Evolutionary conservation across 2,113 vertebrate species (phyloP).

Genomic region (Nannobrachium achirus): DNA sequence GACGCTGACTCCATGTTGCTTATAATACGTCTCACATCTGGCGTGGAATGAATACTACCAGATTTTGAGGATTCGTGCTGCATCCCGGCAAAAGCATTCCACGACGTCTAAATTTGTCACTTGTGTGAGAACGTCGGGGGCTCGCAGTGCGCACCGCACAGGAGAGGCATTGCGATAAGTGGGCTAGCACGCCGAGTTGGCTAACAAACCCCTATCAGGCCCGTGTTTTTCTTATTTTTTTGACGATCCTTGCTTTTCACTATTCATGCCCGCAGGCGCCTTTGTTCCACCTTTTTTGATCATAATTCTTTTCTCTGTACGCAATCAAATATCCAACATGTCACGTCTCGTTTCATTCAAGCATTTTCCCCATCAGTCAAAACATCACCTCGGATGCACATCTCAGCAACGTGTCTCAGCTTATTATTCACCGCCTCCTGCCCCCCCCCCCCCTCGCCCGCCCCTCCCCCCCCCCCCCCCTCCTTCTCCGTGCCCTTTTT

Average conservation of each 20-base stretch:
- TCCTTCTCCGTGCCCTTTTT: neutral
- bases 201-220: neutral
- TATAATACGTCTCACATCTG: conserved; percentile 71
- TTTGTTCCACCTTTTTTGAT: no score
- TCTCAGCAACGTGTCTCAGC: neutral
- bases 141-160: neutral
- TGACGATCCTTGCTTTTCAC: no score
- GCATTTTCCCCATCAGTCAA: neutral
- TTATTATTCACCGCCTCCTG: no score
- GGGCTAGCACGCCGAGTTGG: neutral
- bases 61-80: conserved; percentile 70
- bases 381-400: conserved; percentile 1
- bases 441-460: conserved; percentile 9
- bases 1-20: conserved; percentile 58
- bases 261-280: no score
- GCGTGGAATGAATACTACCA: conserved; percentile 66
- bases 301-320: conserved; percentile 4
- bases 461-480: conserved; percentile 7
- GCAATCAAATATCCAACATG: neutral
- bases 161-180: neutral
- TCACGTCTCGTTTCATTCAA: neutral
- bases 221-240: neutral
- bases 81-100: conserved; percentile 35
- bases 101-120: neutral
- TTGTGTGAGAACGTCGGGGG: conserved; percentile 13